Evolutionary conservation across 2,113 vertebrate genomes (phyloP).

Genomic region (Osmerus mordax): DNA sequence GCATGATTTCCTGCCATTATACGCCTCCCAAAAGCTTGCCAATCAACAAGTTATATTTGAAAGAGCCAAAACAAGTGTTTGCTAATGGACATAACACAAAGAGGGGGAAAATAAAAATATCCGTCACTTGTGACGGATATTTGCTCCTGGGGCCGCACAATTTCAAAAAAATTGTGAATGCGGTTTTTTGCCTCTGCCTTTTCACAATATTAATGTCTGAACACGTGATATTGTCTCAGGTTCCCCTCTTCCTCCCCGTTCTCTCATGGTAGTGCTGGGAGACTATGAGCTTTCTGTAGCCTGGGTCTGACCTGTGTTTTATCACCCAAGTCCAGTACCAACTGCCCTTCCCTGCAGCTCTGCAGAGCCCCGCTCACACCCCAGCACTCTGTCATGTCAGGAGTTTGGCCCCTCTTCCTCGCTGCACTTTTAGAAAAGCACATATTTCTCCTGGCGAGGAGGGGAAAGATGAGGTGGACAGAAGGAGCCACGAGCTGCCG

Average conservation of each 20-base stretch:
- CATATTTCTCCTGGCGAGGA: slow-evolving; percentile 2
- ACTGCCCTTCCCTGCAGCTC: slow-evolving; percentile 34
- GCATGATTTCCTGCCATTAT: slow-evolving; percentile 57
- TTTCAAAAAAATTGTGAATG: too few species aligned
- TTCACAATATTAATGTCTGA: not conserved
- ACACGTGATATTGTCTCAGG: not conserved
- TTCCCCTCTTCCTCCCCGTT: not conserved
- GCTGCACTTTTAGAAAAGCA: slow-evolving; percentile 7
- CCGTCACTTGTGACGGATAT: too few species aligned
- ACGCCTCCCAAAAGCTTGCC: slow-evolving; percentile 52
- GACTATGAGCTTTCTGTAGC: not conserved
- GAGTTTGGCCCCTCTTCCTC: slow-evolving; percentile 14
- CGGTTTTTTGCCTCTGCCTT: not conserved
- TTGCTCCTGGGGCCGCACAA: too few species aligned
- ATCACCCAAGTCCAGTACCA: slow-evolving; percentile 23
- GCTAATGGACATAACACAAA: slow-evolving; percentile 27
- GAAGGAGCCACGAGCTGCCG: not conserved
- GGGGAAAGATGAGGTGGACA: not conserved
- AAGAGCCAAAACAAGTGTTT: slow-evolving; percentile 18
- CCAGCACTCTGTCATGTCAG: slow-evolving; percentile 7
- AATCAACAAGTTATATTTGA: slow-evolving; percentile 40
- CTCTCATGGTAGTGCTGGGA: not conserved
- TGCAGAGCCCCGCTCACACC: slow-evolving; percentile 17
- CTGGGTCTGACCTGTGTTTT: not conserved
- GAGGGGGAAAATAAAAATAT: slow-evolving; percentile 2